These are phyloP conservation scores for Sus cebifrons DNA, from an alignment of 2,797 vertebrate genomes.

Conservation along the genomic window DNA sequence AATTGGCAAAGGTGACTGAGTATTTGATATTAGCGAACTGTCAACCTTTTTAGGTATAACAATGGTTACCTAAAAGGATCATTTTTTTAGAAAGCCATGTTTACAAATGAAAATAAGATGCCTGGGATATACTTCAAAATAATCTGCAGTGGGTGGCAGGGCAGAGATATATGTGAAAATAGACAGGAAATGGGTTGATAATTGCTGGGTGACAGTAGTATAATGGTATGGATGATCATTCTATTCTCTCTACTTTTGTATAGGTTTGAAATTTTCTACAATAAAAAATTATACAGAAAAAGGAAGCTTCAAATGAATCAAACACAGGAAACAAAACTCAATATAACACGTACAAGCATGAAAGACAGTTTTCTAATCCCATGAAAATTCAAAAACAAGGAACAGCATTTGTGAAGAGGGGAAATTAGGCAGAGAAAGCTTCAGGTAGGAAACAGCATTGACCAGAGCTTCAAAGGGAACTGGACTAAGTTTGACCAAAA, in stretches of 20 bases:
- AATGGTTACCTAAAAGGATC: not conserved
- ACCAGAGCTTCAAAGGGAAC: not conserved
- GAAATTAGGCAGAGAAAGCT: slow-evolving; percentile 13
- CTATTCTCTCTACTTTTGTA: not conserved
- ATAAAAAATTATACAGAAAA: slow-evolving; percentile 25
- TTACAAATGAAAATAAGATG: slow-evolving; percentile 16
- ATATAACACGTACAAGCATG: not conserved
- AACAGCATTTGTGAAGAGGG: not conserved
- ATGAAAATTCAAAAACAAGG: not conserved
- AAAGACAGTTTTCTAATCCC: not conserved
- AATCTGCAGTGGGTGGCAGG: not conserved
- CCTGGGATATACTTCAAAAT: not conserved
- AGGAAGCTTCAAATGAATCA: not conserved
- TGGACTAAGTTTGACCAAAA: not conserved
- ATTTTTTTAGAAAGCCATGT: not conserved
- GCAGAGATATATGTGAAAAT: not conserved
- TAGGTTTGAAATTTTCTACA: not conserved
- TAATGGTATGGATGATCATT: not conserved
- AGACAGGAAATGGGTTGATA: not conserved
- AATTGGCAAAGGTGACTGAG: not conserved
- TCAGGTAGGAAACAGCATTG: not conserved
- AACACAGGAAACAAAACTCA: not conserved
- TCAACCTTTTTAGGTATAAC: not conserved
- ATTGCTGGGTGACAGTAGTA: not conserved
- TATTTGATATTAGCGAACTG: not conserved